Base-by-base conservation (phyloP, 2,888 invertebrate genomes). In the Aproaerema taeniolella region DNA sequence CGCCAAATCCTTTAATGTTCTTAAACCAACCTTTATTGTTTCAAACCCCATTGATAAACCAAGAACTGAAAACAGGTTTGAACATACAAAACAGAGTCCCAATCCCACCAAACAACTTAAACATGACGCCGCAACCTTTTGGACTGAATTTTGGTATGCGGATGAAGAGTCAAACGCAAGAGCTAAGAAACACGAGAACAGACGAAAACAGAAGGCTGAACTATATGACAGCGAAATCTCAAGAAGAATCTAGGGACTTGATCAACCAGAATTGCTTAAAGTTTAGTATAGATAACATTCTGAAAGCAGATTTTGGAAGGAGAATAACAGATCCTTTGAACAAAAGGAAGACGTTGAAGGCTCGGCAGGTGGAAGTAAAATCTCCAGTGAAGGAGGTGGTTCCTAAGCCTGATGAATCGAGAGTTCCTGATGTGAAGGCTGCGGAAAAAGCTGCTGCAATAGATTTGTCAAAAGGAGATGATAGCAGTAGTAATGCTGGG, bases 221-320 rank as follows among this genome's bases (percentile, higher is more conserved):
- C 8, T 66, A 62, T 17, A 53, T 58, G 33, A 59, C 65, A 1
- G 79, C 79, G 0, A 82, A 81, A 46, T 79, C 82, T 0, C 76
- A 79, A 0, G 78, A 78, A 1, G 81, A 81, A 9, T 75, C 78
- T 0, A 71, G 79, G 9, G 81, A 86, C 41, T 77, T 73, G 7
- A 81, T 85, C 0, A 88, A 90, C 45, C 90, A 90, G 45, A 83
- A 83, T 32, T 89, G 89, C 52, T 70, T 95, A 17, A 92, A 93
- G 53, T 95, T 95, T 80, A 95, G 95, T 61, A 95, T 96, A 66
- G 94, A 93, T 58, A 95, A 95, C 72, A 95, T 95, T 45, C 75
- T 95, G 14, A 91, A 94, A 60, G 95, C 95, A 0, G 95, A 95
- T 67, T 95, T 95, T 52, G 95, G 95, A 0, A 85, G 92, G 17